Evolutionary conservation across 1,140 invertebrate genomes (phyloP).

Genomic region (Whitmania pigra): DNA sequence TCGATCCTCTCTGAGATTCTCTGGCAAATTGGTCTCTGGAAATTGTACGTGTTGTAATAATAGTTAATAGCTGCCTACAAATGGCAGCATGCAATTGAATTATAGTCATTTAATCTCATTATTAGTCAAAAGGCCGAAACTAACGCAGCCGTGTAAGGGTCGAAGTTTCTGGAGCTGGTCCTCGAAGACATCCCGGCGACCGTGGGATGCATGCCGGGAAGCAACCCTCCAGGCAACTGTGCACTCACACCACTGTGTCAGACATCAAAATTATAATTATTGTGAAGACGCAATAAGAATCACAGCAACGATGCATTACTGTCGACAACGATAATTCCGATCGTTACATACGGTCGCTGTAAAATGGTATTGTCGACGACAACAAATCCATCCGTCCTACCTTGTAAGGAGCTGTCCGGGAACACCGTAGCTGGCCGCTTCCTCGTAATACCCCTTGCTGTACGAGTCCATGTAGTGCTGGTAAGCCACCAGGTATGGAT

Average conservation of each 20-base stretch:
- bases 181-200: neutral
- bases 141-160: neutral
- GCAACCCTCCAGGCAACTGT: neutral
- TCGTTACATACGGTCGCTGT: neutral
- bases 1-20: conserved; percentile 2
- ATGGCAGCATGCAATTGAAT: too few species aligned
- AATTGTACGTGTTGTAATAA: too few species aligned
- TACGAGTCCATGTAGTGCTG: neutral
- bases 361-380: neutral
- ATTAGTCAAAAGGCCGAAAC: too few species aligned
- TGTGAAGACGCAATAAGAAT: neutral
- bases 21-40: conserved; percentile 5
- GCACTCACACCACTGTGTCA: too few species aligned
- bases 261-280: too few species aligned
- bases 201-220: neutral
- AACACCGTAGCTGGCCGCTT: neutral
- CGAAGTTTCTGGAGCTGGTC: neutral
- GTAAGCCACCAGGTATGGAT: neutral
- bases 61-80: too few species aligned
- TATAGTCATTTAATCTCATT: too few species aligned
- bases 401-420: neutral
- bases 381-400: neutral
- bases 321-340: neutral
- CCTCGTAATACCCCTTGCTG: conserved; percentile 7
- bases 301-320: neutral